These are phyloP conservation scores for Thymelicus lineola DNA, from an alignment of 2,888 invertebrate species.

Conservation along the genomic window DNA sequence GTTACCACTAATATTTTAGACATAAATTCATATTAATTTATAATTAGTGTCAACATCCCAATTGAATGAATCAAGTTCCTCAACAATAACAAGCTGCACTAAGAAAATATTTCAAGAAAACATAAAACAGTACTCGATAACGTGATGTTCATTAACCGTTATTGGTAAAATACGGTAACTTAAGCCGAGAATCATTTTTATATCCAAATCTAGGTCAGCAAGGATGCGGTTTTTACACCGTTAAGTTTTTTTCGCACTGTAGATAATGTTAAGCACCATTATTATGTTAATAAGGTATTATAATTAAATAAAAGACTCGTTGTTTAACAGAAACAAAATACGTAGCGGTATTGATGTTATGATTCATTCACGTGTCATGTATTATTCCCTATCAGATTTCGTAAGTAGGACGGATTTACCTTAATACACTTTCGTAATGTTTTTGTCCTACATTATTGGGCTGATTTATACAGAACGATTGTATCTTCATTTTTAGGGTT, in stretches of 20 bases:
- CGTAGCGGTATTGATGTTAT: neutral
- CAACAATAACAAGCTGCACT: too few relatives aligned
- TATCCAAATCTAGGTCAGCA: constrained; percentile 14
- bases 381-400: constrained; percentile 3
- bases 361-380: neutral
- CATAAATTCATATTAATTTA: too few relatives aligned
- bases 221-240: constrained; percentile 26
- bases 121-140: neutral
- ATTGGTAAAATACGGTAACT: neutral
- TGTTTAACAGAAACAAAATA: constrained; percentile 6
- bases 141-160: neutral
- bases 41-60: too few relatives aligned
- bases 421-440: constrained; percentile 7
- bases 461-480: neutral
- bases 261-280: neutral
- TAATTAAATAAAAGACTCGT: neutral
- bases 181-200: constrained; percentile 7
- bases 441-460: neutral
- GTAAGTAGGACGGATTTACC: neutral
- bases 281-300: constrained; percentile 14
- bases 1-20: too few relatives aligned
- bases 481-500: neutral
- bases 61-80: too few relatives aligned
- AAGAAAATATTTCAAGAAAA: neutral
- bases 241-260: constrained; percentile 12